phyloP scores from a whole-genome alignment of 1,140 invertebrate genomes.

The Conus ventricosus region DNA sequence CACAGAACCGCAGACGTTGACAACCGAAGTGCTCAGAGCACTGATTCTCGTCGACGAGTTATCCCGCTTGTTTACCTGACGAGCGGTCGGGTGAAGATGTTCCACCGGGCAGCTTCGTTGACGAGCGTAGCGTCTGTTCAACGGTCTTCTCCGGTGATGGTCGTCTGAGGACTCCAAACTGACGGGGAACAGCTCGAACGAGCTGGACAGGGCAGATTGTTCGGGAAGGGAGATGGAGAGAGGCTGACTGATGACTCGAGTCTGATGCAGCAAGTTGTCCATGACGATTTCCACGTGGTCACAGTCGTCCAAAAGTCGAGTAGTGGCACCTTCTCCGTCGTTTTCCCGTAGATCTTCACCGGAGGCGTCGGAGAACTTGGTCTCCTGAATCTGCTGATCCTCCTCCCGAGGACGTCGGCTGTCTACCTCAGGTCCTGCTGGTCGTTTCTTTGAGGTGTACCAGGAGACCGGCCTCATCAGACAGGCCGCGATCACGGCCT shows the following conservation, averaged over 20 bases:
- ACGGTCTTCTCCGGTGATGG: not conserved
- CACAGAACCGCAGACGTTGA: slow-evolving; percentile 13
- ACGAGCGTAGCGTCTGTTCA: not conserved
- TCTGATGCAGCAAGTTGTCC: not conserved
- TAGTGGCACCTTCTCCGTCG: not conserved
- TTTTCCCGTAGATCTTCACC: not conserved
- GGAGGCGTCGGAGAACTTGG: not conserved
- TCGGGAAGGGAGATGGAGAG: not conserved
- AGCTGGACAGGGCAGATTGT: not conserved
- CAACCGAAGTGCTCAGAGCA: not conserved
- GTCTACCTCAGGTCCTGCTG: not conserved
- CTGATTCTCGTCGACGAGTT: not conserved
- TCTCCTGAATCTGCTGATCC: not conserved
- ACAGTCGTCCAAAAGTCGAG: not conserved
- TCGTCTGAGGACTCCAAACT: too few species aligned
- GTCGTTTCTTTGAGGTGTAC: slow-evolving; percentile 16
- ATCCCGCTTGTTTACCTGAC: not conserved
- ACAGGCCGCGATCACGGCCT: slow-evolving; percentile 31
- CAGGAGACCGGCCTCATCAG: slow-evolving; percentile 42
- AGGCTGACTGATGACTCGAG: not conserved
- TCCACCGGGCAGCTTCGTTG: not conserved
- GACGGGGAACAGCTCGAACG: not conserved
- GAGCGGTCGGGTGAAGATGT: not conserved
- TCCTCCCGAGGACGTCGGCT: not conserved
- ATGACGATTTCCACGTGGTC: not conserved